phyloP scores from a whole-genome alignment of 2,888 invertebrate species.

The Odontomyia ornata region DNA sequence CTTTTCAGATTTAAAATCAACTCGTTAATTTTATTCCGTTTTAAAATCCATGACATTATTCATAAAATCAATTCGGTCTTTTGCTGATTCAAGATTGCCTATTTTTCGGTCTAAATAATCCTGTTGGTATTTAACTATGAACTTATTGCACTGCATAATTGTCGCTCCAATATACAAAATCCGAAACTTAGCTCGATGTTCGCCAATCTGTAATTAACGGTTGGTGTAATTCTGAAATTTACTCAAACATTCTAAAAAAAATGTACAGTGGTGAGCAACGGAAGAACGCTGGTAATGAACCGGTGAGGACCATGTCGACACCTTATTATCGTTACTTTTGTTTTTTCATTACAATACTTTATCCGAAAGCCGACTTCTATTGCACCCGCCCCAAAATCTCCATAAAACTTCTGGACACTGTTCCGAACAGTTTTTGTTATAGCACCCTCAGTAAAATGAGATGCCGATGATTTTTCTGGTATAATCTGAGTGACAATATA shows the following conservation, averaged over 20 bases:
- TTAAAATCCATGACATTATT: constrained; percentile 61
- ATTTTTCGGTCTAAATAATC: constrained; percentile 73
- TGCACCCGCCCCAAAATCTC: constrained; percentile 79
- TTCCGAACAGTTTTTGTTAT: constrained; percentile 64
- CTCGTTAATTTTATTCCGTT: constrained; percentile 53
- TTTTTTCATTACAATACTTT: constrained; percentile 81
- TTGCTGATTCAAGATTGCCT: constrained; percentile 67
- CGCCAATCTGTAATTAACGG: constrained; percentile 65
- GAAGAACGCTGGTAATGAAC: constrained; percentile 74
- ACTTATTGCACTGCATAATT: too few species aligned
- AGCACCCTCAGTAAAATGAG: constrained; percentile 64
- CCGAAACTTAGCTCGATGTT: constrained; percentile 69
- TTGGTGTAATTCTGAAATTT: background rate
- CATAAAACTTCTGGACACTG: constrained; percentile 75
- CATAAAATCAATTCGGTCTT: too few species aligned
- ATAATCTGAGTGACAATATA: constrained; percentile 75
- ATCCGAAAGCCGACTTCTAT: constrained; percentile 76
- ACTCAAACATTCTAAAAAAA: background rate
- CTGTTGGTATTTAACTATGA: too few species aligned
- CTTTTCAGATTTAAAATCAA: background rate
- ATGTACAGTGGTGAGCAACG: constrained; percentile 70
- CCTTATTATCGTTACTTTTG: constrained; percentile 77
- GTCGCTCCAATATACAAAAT: constrained; percentile 80
- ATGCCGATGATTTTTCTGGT: constrained; percentile 57
- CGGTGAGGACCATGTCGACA: constrained; percentile 79